Evolutionary conservation across 2,113 vertebrate genomes (phyloP), one percentile per base, ranked within the genome.

Genomic region (Erpornis zantholeuca): DNA sequence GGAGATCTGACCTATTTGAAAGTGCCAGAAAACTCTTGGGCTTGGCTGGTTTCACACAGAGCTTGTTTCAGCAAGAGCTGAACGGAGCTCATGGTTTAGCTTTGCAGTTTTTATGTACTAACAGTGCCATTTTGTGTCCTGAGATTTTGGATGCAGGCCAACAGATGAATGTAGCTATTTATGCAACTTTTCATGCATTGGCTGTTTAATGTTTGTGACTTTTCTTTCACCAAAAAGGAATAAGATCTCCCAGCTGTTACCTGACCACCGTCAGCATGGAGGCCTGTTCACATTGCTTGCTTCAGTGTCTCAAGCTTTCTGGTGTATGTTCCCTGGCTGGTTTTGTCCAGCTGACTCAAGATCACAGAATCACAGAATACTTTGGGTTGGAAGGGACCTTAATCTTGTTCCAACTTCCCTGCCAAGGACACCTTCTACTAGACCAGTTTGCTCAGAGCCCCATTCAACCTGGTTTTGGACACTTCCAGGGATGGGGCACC

Each of bases 41-140:
- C 42, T 96, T 79, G 89, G 35, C 50, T 82, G 66, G 69, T 31
- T 89, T 94, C 44, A 54, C 63, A 15, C 27, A 28, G 77, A 92
- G 23, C 28, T 87, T 22, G 11, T 87, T 91, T 81, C 84, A 89
- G 18, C 28, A 57, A 5, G 33, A 79, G 38, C 12, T 15, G 24
- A 61, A 47, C 9, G 24, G 64, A 79, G 7, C 20, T 94, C 25
- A 10, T 15, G 22, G 57, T 61, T 96, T 82, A 82, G 29, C 27
- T 45, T 36, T 61, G n/a, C 23, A 42, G 54, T 40, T 94, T 92
- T 91, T 78, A 77, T 64, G 29, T 56, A 33, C 42, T 47, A 44
- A 44, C 20, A 33, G 13, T 76, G 44, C 29, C 40, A 45, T 81
- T 91, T 79, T 65, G 22, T 50, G 54, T 72, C 38, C 61, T 76